Evolutionary conservation across 2,888 invertebrate genomes (phyloP).

Genomic region (Mythimna loreyi): DNA sequence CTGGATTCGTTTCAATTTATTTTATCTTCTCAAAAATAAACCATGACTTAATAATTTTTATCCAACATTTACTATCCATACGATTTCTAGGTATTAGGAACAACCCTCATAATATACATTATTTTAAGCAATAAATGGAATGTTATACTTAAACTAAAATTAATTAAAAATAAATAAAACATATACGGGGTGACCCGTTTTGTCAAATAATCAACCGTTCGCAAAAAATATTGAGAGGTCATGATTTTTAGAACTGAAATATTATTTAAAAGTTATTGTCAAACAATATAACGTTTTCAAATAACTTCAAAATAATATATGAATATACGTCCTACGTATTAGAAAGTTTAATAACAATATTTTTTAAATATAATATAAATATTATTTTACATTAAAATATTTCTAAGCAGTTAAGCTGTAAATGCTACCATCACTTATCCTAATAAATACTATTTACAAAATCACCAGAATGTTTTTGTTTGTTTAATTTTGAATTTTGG

Average conservation of each 20-base stretch:
- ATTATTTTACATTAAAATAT: conserved; percentile 89
- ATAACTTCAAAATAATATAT: conserved; percentile 64
- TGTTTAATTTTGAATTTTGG: conserved; percentile 61
- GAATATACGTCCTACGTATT: conserved; percentile 84
- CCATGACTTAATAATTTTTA: conserved; percentile 55
- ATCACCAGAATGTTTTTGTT: conserved; percentile 86
- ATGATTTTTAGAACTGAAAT: conserved; percentile 65
- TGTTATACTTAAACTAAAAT: conserved; percentile 73
- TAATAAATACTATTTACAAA: conserved; percentile 90
- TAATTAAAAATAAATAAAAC: conserved; percentile 76
- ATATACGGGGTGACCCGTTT: conserved; percentile 59
- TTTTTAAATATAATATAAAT: conserved; percentile 89
- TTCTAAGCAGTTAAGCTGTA: conserved; percentile 87
- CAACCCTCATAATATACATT: conserved; percentile 83
- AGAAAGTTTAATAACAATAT: conserved; percentile 84
- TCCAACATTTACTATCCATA: conserved; percentile 68
- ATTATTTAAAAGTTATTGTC: conserved; percentile 57
- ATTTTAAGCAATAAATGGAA: conserved; percentile 76
- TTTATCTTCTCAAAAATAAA: conserved; percentile 32
- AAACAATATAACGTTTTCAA: conserved; percentile 40
- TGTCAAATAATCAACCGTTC: conserved; percentile 56
- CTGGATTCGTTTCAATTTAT: conserved; percentile 1
- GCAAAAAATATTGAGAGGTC: conserved; percentile 49
- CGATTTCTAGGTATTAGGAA: conserved; percentile 82
- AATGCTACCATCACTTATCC: conserved; percentile 88